A percentile compares a stretch with the other conserved stretches of the same genome.
phyloP scores from a whole-genome alignment of 2,797 vertebrate species.

The Ctenopoma multispine region DNA sequence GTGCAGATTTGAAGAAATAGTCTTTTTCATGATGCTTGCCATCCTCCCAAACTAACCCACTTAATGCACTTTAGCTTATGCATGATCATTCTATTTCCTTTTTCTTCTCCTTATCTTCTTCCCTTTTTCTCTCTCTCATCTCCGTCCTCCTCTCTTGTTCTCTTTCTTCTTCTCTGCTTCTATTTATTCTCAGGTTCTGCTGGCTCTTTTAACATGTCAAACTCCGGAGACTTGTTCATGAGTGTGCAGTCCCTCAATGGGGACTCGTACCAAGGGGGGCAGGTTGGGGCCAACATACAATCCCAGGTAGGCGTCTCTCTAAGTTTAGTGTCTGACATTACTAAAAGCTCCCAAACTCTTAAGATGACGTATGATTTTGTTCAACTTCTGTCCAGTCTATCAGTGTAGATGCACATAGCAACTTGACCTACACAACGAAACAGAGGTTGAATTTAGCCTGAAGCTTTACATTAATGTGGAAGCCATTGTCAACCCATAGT shows the following conservation, averaged over 20 bases:
- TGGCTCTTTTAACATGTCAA: slow-evolving; percentile 99
- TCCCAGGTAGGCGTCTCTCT: slow-evolving; percentile 93
- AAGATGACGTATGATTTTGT: slow-evolving; percentile 21
- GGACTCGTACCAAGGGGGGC: slow-evolving; percentile 99
- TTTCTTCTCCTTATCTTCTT: slow-evolving; percentile 68
- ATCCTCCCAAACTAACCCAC: slow-evolving; percentile 73
- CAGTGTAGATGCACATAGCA: slow-evolving; percentile 25
- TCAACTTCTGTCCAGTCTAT: slow-evolving; percentile 46
- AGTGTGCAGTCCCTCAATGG: slow-evolving; percentile 99
- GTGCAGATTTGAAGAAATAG: slow-evolving; percentile 40
- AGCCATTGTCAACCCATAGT: slow-evolving; percentile 76
- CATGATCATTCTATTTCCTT: slow-evolving; percentile 82
- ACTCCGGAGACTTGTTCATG: slow-evolving; percentile 99
- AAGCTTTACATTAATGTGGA: slow-evolving; percentile 63
- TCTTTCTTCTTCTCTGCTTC: slow-evolving; percentile 76
- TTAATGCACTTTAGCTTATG: slow-evolving; percentile 76
- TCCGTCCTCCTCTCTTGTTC: slow-evolving; percentile 50
- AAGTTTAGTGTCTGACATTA: slow-evolving; percentile 38
- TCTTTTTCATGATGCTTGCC: slow-evolving; percentile 39
- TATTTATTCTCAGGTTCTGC: slow-evolving; percentile 99
- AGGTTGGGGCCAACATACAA: slow-evolving; percentile 99
- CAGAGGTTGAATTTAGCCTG: slow-evolving; percentile 72
- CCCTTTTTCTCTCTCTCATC: slow-evolving; percentile 22
- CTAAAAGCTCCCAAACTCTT: slow-evolving; percentile 21
- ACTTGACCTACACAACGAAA: slow-evolving; percentile 69